Evolutionary conservation across 2,113 vertebrate species (phyloP).

Genomic region (Tragelaphus scriptus): DNA sequence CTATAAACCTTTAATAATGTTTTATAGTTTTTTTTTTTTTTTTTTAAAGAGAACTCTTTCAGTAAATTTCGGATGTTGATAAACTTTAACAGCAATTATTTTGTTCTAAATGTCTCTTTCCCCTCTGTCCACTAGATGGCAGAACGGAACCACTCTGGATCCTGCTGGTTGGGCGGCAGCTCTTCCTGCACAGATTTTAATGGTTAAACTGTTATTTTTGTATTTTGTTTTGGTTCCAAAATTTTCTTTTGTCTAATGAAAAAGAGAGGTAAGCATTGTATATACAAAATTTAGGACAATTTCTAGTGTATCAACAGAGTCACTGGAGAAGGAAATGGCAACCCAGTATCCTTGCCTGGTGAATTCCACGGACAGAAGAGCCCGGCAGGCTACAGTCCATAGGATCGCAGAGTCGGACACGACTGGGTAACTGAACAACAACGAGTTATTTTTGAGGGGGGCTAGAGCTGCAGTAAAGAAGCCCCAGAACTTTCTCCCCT

Average conservation of each 20-base stretch:
- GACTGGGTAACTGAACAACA: not conserved
- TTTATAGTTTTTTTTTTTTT: not conserved
- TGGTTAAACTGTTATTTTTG: not conserved
- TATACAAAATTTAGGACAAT: not conserved
- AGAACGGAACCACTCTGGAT: not conserved
- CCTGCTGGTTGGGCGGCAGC: fast-evolving
- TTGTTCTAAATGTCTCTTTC: not conserved
- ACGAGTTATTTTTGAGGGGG: not conserved
- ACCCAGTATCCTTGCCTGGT: not conserved
- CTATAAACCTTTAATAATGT: not conserved
- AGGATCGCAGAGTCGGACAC: not conserved
- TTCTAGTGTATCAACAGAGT: not conserved
- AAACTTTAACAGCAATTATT: not conserved
- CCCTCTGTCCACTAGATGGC: constrained; percentile 50
- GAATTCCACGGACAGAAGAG: not conserved
- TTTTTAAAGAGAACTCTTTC: not conserved
- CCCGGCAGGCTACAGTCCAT: not conserved
- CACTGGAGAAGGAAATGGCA: not conserved
- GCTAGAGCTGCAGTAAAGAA: not conserved
- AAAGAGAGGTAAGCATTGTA: not conserved
- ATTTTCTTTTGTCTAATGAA: not conserved
- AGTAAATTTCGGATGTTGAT: not conserved
- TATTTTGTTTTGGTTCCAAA: not conserved
- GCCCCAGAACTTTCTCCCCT: not conserved
- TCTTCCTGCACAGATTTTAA: not conserved